Percentiles rank a stretch among this genome's conserved stretches.
Evolutionary conservation across 2,113 vertebrate species (phyloP).

Genomic region (Chauna torquata): DNA sequence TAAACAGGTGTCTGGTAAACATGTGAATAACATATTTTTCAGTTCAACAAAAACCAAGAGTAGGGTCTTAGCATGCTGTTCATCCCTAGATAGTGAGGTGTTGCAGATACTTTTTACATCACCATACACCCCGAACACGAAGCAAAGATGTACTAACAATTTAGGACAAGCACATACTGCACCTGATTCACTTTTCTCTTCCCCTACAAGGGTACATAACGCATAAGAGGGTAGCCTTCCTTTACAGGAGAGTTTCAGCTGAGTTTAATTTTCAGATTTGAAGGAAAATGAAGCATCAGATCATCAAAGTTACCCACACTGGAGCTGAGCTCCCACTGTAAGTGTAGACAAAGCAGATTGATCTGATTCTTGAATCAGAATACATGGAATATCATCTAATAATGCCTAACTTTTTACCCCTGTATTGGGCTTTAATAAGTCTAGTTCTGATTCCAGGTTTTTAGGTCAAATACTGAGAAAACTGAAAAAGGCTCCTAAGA

Average conservation of each 20-base stretch:
- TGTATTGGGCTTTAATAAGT: neutral
- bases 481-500: neutral
- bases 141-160: neutral
- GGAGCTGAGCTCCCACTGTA: neutral
- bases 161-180: neutral
- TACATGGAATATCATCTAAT: accelerated
- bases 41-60: neutral
- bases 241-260: neutral
- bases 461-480: neutral
- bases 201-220: neutral
- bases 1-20: neutral
- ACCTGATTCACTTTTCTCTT: no score
- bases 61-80: neutral
- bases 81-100: neutral
- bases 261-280: neutral
- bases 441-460: neutral
- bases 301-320: neutral
- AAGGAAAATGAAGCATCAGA: neutral
- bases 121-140: neutral
- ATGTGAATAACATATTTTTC: neutral
- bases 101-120: neutral
- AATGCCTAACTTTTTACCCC: accelerated
- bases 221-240: neutral
- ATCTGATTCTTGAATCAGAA: neutral
- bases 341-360: neutral